phyloP scores from a whole-genome alignment of 92 coral and sea anemone species.

The Actinernus sp. region DNA sequence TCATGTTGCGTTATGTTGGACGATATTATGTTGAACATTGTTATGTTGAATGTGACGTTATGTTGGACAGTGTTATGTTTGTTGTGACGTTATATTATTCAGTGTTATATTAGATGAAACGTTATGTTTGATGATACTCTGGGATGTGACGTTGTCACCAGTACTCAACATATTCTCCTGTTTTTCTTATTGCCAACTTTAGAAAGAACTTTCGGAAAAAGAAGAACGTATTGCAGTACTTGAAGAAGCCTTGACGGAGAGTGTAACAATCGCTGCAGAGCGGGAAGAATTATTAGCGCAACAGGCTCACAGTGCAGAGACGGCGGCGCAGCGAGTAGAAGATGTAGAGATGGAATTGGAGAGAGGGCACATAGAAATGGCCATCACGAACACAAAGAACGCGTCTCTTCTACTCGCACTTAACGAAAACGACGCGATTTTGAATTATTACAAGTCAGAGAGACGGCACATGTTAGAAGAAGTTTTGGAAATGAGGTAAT shows the following conservation, averaged over 20 bases:
- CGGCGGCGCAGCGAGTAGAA: constrained; percentile 78
- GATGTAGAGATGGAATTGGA: constrained; percentile 95
- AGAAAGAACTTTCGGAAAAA: constrained; percentile 81
- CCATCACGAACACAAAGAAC: constrained; percentile 97
- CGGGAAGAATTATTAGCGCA: constrained; percentile 91
- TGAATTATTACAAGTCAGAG: constrained; percentile 91
- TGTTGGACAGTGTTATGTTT: no score
- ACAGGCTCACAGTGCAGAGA: constrained; percentile 84
- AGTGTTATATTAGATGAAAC: no score
- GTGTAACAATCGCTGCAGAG: constrained; percentile 97
- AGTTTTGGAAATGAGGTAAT: constrained; percentile 97
- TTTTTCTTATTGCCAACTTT: not conserved
- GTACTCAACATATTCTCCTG: no score
- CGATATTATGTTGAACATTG: no score
- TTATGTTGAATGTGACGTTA: no score
- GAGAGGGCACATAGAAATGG: constrained; percentile 86
- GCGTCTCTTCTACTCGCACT: constrained; percentile 93
- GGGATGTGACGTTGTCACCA: not conserved
- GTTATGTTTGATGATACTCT: no score
- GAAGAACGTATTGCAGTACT: constrained; percentile 90
- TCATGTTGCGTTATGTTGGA: no score
- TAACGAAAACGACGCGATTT: constrained; percentile 89
- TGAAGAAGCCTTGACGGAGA: constrained; percentile 97
- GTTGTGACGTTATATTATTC: no score
- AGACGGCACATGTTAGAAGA: constrained; percentile 89